Conservation (phyloP, 2,888 invertebrate species). For the Parelbella ahira region DNA sequence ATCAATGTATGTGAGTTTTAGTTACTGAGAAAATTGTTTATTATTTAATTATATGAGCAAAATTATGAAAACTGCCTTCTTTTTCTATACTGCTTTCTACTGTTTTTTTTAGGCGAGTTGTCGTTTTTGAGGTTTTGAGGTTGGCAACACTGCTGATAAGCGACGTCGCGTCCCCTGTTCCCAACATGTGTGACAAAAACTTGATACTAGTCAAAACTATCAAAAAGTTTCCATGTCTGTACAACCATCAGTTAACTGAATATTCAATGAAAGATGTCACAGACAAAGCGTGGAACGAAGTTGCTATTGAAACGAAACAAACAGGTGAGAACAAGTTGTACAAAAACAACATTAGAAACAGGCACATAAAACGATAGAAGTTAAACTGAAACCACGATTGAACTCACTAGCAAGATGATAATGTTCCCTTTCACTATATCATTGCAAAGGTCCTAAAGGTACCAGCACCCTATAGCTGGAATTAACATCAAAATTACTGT, state of each 20-base stretch:
- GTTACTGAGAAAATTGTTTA: constrained; percentile 24
- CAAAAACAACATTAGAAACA: too few relatives aligned
- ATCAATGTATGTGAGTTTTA: constrained; percentile 25
- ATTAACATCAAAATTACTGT: too few relatives aligned
- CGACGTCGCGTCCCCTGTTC: not conserved
- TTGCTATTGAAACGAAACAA: constrained; percentile 37
- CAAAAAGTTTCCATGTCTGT: constrained; percentile 42
- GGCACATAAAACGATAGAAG: too few relatives aligned
- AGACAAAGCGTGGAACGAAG: constrained; percentile 45
- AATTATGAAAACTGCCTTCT: constrained; percentile 11
- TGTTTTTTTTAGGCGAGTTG: too few relatives aligned
- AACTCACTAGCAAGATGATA: too few relatives aligned
- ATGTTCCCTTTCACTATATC: too few relatives aligned
- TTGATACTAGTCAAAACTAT: constrained; percentile 40
- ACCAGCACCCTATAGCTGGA: too few relatives aligned
- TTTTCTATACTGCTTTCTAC: too few relatives aligned
- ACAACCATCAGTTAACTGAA: constrained; percentile 39
- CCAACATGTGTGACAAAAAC: constrained; percentile 42
- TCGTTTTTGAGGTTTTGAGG: too few relatives aligned
- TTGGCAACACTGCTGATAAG: too few relatives aligned
- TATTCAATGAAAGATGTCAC: constrained; percentile 44
- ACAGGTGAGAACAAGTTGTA: constrained; percentile 34
- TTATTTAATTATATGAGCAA: constrained; percentile 26
- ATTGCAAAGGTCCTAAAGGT: too few relatives aligned
- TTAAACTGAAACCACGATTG: too few relatives aligned